These are phyloP conservation scores for Percina caprodes DNA, from an alignment of 2,113 vertebrate species.

Conservation along the genomic window DNA sequence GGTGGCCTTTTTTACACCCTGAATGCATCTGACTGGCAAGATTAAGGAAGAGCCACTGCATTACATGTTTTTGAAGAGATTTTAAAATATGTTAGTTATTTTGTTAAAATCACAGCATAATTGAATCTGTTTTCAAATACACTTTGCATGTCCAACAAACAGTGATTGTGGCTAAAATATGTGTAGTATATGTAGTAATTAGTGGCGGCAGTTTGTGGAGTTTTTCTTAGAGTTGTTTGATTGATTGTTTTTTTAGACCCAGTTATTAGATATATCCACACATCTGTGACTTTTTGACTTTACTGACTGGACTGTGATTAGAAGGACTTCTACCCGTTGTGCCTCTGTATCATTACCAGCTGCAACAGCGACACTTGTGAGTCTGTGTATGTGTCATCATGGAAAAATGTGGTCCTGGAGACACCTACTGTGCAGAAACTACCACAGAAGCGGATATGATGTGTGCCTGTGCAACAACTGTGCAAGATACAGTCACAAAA, in stretches of 20 bases:
- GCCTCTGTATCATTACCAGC: not conserved
- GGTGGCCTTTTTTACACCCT: not conserved
- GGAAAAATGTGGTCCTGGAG: no score
- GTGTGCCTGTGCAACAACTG: no score
- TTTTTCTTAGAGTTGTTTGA: not conserved
- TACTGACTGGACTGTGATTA: slow-evolving; percentile 7
- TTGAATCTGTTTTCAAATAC: not conserved
- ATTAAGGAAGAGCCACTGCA: not conserved
- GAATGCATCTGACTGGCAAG: slow-evolving; percentile 5
- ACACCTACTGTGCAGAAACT: no score
- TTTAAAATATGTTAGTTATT: not conserved
- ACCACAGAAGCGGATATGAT: no score
- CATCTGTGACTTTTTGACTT: slow-evolving; percentile 12
- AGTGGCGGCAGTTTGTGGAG: not conserved
- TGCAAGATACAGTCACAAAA: no score
- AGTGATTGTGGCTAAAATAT: not conserved
- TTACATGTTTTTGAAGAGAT: not conserved
- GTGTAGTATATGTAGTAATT: no score
- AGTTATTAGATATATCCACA: slow-evolving; percentile 1
- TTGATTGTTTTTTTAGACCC: not conserved
- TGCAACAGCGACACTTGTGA: no score
- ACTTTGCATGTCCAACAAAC: not conserved
- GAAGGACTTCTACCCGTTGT: slow-evolving; percentile 12
- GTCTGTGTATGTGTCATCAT: no score
- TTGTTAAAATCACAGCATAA: not conserved